A percentile compares a stretch with the other conserved stretches of the same genome.
phyloP scores from a whole-genome alignment of 1,140 invertebrate genomes.

The Trichonephila clavipes region DNA sequence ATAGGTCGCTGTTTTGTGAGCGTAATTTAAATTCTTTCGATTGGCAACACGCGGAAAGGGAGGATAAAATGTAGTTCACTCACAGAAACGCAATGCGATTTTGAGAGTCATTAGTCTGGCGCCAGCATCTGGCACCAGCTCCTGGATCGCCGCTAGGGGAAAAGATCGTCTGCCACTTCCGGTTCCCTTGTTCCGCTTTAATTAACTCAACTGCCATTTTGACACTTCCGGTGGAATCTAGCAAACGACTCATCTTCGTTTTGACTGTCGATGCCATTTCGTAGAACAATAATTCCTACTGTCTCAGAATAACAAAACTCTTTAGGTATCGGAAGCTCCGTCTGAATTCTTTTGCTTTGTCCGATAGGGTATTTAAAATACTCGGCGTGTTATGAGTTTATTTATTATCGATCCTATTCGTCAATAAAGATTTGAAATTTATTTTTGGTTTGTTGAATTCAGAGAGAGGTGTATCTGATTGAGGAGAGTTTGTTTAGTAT shows the following conservation, averaged over 20 bases:
- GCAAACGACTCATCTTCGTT: background rate
- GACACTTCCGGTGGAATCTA: constrained; percentile 22
- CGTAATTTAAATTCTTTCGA: constrained; percentile 40
- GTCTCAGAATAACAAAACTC: background rate
- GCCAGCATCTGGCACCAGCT: constrained; percentile 55
- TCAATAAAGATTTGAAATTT: too few relatives aligned
- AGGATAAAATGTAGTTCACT: constrained; percentile 37
- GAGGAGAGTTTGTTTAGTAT: too few relatives aligned
- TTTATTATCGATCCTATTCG: too few relatives aligned
- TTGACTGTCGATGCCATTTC: background rate
- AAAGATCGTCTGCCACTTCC: constrained; percentile 70
- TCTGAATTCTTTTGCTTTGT: background rate
- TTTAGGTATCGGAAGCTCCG: background rate
- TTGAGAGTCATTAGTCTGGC: constrained; percentile 70
- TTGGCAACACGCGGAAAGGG: constrained; percentile 12
- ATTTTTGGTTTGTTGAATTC: too few relatives aligned
- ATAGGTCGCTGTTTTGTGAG: background rate
- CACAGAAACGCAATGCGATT: constrained; percentile 14
- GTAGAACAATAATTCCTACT: too few relatives aligned
- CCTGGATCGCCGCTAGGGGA: constrained; percentile 60
- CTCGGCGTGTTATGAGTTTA: too few relatives aligned
- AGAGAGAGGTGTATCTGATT: too few relatives aligned
- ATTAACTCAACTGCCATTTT: constrained; percentile 60
- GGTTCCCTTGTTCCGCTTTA: constrained; percentile 44
- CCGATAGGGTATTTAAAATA: too few relatives aligned